Percentiles rank a stretch among this genome's conserved stretches.
Evolutionary conservation across 1,140 invertebrate genomes (phyloP).

Genomic region (Samia ricini): DNA sequence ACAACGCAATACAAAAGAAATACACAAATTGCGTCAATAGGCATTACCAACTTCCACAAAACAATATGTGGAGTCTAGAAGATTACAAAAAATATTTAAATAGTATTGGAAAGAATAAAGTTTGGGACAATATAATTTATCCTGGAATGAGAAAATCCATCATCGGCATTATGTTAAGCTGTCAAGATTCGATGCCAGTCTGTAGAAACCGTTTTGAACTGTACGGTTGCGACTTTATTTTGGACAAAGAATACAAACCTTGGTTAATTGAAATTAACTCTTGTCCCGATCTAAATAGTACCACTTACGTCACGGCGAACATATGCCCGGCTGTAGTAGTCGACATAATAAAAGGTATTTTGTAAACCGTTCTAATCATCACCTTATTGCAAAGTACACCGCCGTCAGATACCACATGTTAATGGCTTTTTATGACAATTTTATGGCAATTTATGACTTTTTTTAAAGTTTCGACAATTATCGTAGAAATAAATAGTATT

Average conservation of each 20-base stretch:
- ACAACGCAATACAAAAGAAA: conserved; percentile 93
- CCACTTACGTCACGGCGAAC: conserved; percentile 88
- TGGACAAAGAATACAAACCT: conserved; percentile 90
- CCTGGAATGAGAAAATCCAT: conserved; percentile 92
- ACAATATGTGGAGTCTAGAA: conserved; percentile 93
- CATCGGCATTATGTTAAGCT: conserved; percentile 85
- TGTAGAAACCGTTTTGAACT: conserved; percentile 91
- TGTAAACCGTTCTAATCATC: too few relatives aligned
- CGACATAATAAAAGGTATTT: conserved; percentile 91
- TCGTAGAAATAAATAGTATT: too few relatives aligned
- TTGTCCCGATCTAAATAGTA: conserved; percentile 90
- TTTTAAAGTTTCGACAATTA: too few relatives aligned
- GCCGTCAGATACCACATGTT: too few relatives aligned
- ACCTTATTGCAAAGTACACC: too few relatives aligned
- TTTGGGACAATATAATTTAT: conserved; percentile 86
- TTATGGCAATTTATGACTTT: too few relatives aligned
- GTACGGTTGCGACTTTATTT: conserved; percentile 95
- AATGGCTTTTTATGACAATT: too few relatives aligned
- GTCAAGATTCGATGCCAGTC: conserved; percentile 86
- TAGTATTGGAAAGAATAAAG: conserved; percentile 56
- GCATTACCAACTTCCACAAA: conserved; percentile 83
- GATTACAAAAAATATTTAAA: conserved; percentile 85
- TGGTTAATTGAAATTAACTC: conserved; percentile 97
- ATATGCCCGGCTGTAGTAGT: conserved; percentile 90
- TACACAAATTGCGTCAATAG: conserved; percentile 84